A percentile compares a stretch with the other conserved stretches of the same genome.
phyloP scores from a whole-genome alignment of 2,797 vertebrate species.

The Acanthis flammea region DNA sequence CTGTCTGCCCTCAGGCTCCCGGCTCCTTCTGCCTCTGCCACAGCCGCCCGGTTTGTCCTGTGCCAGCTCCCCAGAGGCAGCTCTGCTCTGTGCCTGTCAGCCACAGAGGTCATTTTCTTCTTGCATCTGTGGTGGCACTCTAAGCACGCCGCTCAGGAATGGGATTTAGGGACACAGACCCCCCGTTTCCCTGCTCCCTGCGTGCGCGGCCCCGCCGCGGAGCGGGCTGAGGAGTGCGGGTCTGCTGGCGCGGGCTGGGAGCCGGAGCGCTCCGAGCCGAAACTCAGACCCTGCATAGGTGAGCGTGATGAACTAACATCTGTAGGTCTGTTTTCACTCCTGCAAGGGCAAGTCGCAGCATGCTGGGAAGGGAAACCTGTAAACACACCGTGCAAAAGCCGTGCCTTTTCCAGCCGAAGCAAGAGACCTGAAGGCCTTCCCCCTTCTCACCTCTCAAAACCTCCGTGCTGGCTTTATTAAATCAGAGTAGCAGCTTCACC shows the following conservation, averaged over 20 bases:
- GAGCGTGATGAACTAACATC: background rate
- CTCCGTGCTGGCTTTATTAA: background rate
- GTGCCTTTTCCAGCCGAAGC: background rate
- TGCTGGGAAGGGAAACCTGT: background rate
- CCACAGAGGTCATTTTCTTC: background rate
- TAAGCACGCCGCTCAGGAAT: background rate
- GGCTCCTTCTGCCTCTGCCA: background rate
- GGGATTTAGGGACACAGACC: accelerated
- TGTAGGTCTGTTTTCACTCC: background rate
- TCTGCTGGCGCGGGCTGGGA: accelerated
- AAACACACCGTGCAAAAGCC: background rate
- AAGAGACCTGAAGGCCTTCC: background rate
- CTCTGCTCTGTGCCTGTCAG: background rate
- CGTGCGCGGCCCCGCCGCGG: accelerated
- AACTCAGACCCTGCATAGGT: accelerated
- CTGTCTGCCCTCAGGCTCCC: background rate
- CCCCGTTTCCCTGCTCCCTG: background rate
- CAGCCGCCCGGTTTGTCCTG: background rate
- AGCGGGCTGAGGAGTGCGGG: accelerated
- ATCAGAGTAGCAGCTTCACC: background rate
- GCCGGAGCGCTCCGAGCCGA: background rate
- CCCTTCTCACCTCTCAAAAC: background rate
- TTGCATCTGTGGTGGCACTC: background rate
- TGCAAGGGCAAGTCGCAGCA: background rate
- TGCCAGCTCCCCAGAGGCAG: background rate